Evolutionary conservation across 2,113 vertebrate species (phyloP), one percentile per base, ranked within the genome.

Genomic region (Craseonycteris thonglongyai): DNA sequence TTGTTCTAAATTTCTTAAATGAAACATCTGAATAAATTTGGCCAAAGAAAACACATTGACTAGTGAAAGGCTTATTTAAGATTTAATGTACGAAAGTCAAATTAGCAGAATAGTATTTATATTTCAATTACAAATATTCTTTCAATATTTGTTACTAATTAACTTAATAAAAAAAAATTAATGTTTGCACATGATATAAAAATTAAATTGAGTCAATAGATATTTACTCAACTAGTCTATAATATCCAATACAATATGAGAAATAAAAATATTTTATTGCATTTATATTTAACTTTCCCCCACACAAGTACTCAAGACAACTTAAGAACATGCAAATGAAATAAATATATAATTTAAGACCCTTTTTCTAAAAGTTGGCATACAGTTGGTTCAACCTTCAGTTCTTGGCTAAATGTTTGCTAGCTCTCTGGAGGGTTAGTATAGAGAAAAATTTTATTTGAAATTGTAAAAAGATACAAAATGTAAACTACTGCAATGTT

Each of bases 81-180:
- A 78, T 89, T 78, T 83, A 92, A 83, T 54, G 61, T 47, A n/a
- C 71, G 49, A 66, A 87, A 42, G 38, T 78, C 33, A 88, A 89
- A 24, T 61, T n/a, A 69, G 13, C 14, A 88, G 42, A 78, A 54
- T 33, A 71, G 35, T n/a, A 88, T 84, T 88, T 83, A 69, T 69
- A 63, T 78, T 92, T 95, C 54, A 65, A 78, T 63, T 69, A 61
- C 42, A 81, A 74, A 87, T 51, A 59, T 28, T 40, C 59, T 81
- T 82, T 72, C 61, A 88, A 18, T 78, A 84, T 61, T 58, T 90
- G 59, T 89, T 83, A 51, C 38, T 66, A 51, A 80, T 58, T 59
- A 69, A 87, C n/a, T 40, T 75, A 80, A 35, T 91, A 72, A 91
- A n/a, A 45, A 79, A 92, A 90, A 88, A 76, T 92, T 54, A 69